Evolutionary conservation across 2,888 invertebrate genomes (phyloP), one percentile per base, ranked within the genome.

Genomic region (Diplazon laetatorius): DNA sequence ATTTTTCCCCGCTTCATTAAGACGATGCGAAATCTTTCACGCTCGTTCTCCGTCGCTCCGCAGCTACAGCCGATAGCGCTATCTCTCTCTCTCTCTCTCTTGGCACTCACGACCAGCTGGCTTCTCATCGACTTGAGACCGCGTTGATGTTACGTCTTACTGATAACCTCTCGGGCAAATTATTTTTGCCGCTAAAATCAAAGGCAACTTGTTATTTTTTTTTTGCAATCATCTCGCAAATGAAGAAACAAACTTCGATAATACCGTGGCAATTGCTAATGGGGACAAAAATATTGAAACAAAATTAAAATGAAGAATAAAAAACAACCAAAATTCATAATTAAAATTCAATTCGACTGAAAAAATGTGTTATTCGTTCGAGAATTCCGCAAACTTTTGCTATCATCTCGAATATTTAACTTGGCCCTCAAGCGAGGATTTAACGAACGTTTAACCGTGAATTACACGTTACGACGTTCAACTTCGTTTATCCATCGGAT

Each of bases 1-100:
- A 74, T 80, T 78, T n/a, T n/a, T 71, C 50, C 66, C 72, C 75
- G 77, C 65, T 78, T 76, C 78, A 76, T 74, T 77, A 76, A 78
- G 57, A n/a, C n/a, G n/a, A n/a, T n/a, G n/a, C n/a, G n/a, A n/a
- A n/a, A n/a, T n/a, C n/a, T n/a, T n/a, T n/a, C n/a, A n/a, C n/a
- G n/a, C n/a, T n/a, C n/a, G n/a, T n/a, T n/a, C n/a, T n/a, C n/a
- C n/a, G n/a, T n/a, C n/a, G n/a, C n/a, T n/a, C n/a, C n/a, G n/a
- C n/a, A n/a, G n/a, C n/a, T n/a, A n/a, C n/a, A n/a, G n/a, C n/a
- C n/a, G n/a, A n/a, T n/a, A n/a, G n/a, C n/a, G n/a, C n/a, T n/a
- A n/a, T n/a, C n/a, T n/a, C n/a, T n/a, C n/a, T n/a, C n/a, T n/a
- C n/a, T n/a, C n/a, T n/a, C n/a, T n/a, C n/a, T n/a, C n/a, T n/a